Percentiles rank a stretch among this genome's conserved stretches.
phyloP scores from a whole-genome alignment of 2,888 invertebrate species.

The Drosophila paucipuncta region DNA sequence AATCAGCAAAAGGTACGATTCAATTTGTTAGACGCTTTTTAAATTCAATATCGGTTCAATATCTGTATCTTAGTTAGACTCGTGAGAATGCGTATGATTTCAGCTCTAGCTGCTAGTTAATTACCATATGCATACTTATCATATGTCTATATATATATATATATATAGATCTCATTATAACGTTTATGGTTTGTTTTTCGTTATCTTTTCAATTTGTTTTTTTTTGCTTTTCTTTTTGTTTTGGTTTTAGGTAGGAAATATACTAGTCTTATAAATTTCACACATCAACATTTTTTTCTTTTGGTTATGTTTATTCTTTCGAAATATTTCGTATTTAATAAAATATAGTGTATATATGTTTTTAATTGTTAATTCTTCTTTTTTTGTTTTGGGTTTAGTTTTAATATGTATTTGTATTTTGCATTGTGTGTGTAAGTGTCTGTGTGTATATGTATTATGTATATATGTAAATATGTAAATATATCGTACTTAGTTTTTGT shows the following conservation, averaged over 20 bases:
- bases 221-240: constrained; percentile 22
- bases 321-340: constrained; percentile 70
- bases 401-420: constrained; percentile 58
- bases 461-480: constrained; percentile 51
- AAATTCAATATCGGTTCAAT: constrained; percentile 57
- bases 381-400: constrained; percentile 22
- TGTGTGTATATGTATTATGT: constrained; percentile 31
- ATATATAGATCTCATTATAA: constrained; percentile 53
- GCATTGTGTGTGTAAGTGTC: constrained; percentile 25
- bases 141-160: constrained; percentile 32
- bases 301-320: constrained; percentile 47
- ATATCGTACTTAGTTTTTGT: constrained; percentile 45
- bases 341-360: constrained; percentile 60
- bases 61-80: constrained; percentile 41
- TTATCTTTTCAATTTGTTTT: neutral
- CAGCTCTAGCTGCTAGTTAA: constrained; percentile 67
- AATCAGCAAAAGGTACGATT: constrained; percentile 80
- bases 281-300: constrained; percentile 82
- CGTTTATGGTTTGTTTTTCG: constrained; percentile 37
- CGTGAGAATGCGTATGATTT: constrained; percentile 52
- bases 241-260: constrained; percentile 82
- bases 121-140: constrained; percentile 43
- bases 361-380: neutral
- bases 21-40: constrained; percentile 63
- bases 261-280: constrained; percentile 84